Evolutionary conservation across 2,113 vertebrate species (phyloP), one percentile per base, ranked within the genome.

Genomic region (Daboia siamensis): DNA sequence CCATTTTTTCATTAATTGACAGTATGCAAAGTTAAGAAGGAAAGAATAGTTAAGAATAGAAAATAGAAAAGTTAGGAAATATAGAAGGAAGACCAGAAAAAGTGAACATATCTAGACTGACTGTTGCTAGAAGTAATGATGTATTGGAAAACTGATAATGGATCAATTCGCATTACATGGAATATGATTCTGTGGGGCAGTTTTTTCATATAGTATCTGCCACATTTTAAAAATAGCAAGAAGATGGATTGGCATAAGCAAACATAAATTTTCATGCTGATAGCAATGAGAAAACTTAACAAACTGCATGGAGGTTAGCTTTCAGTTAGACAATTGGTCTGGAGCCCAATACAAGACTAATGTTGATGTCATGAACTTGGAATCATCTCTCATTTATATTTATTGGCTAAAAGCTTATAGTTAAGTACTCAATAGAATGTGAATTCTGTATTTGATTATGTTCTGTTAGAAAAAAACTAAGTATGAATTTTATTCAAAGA

Each of bases 71-170:
- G 61, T 69, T 69, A 69, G 61, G 61, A 12, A 23, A 44, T 57
- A 89, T 89, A 15, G 23, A 87, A 44, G 33, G 21, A 87, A 86
- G 15, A 9, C 74, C 39, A 54, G 29, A 26, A 33, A 87, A 87
- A 39, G 46, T 23, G 33, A 23, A 54, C 26, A 46, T 57, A 17
- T 29, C 17, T 52, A 24, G 29, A 57, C 69, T 29, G 20, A 24
- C 52, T 86, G 55, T 4, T 56, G 1, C 80, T 89, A 93, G 46
- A 61, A 91, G 85, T 46, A 0, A 92, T 33, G 69, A 6, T 91
- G 74, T 90, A 93, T 29, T 92, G 91, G 61, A 46, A 89, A 92
- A 94, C 61, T 0, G 84, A 80, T 21, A 92, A 92, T 10, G 0
- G 9, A 29, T 55, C 69, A 57, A 29, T 86, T 90, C 52, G 23